Evolutionary conservation across 2,888 invertebrate genomes (phyloP), one percentile per base, ranked within the genome.

Genomic region (Xestobium rufovillosum): DNA sequence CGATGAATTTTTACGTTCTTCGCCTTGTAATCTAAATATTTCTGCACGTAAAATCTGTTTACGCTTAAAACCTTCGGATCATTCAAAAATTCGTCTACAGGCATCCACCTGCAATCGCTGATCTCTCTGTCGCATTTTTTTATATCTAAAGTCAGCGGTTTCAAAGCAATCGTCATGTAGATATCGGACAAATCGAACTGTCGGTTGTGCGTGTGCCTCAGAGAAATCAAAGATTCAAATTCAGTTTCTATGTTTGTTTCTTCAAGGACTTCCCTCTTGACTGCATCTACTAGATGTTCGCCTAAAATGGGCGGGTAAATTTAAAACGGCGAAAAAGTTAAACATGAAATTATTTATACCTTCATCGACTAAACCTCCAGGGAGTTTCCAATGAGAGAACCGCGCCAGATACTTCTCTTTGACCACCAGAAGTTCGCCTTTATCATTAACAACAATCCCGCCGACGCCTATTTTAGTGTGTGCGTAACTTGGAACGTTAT

Each of bases 341-440:
- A n/a, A n/a, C n/a, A n/a, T n/a, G n/a, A n/a, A n/a, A n/a, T n/a
- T n/a, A n/a, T n/a, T n/a, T n/a, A n/a, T 64, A 84, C 87, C 80
- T 66, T 81, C 82, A 61, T 92, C 86, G 10, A 88, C 86, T 66
- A 85, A 86, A 33, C 94, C 94, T 34, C 95, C 94, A 10, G 95
- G 94, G 3, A 94, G 68, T 67, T 94, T 94, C 90, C 90, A 94
- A 55, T 78, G 75, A 3, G 73, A 67, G 29, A 59, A 55, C 12
- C 69, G 59, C n/a, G n/a, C n/a, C 39, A 69, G 65, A 54, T 75
- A 75, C 54, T 78, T 77, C 58, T 95, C 92, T 48, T 77, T 73
- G 0, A 95, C 84, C 12, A 86, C 84, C 33, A 95, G 69, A 34
- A 95, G 66, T 66, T 90, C 76, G 37, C 80, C 72, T 4, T 76